Conservation (phyloP, 30 jellyfish, hydroid and myxozoan species). For the Hydractinia echinata region DNA sequence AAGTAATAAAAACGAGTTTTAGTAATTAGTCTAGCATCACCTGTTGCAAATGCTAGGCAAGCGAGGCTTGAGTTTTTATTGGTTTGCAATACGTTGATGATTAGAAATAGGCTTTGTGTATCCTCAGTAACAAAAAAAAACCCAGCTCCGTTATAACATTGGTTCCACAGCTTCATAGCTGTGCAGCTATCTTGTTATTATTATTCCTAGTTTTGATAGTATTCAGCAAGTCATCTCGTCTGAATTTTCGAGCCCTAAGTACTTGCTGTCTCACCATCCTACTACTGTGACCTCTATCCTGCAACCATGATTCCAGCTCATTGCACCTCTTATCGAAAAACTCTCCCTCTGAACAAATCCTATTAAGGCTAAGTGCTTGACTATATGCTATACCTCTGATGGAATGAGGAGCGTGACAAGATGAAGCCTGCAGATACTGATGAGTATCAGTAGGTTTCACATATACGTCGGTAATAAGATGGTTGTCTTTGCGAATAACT, state of each 20-base stretch:
- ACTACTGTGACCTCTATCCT: background rate
- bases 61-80: too few species aligned
- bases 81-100: too few species aligned
- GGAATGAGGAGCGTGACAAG: conserved; percentile 3
- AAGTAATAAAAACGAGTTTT: too few species aligned
- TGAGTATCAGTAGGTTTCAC: conserved; percentile 9
- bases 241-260: conserved; percentile 1
- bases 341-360: background rate
- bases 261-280: background rate
- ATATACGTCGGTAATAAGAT: background rate
- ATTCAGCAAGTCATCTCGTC: background rate
- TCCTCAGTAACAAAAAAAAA: too few species aligned
- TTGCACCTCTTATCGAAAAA: background rate
- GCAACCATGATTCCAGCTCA: background rate
- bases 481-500: background rate
- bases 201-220: background rate
- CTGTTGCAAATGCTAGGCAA: too few species aligned
- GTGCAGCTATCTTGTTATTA: too few species aligned
- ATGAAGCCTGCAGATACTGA: conserved; percentile 8
- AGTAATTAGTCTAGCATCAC: too few species aligned
- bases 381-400: background rate
- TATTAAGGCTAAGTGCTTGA: background rate
- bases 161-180: too few species aligned
- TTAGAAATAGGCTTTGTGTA: too few species aligned
- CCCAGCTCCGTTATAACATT: too few species aligned